phyloP scores from a whole-genome alignment of 2,888 invertebrate species.

The Rambutsinella grinnellia region DNA sequence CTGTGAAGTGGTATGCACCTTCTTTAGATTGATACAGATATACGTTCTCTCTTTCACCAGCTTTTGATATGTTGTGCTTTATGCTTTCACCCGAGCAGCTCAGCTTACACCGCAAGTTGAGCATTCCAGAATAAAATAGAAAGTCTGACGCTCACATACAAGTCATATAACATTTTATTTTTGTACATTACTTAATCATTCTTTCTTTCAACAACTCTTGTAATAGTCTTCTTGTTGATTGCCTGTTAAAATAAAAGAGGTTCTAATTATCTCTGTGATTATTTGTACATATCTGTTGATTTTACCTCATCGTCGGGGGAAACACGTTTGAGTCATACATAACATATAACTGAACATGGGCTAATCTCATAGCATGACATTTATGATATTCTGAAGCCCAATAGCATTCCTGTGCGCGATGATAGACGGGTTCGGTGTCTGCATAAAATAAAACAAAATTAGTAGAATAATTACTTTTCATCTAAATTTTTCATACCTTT shows the following conservation, averaged over 20 bases:
- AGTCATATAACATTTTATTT: too few species aligned
- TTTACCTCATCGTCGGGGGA: constrained; percentile 81
- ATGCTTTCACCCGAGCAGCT: too few species aligned
- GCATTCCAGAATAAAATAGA: too few species aligned
- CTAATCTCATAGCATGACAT: constrained; percentile 80
- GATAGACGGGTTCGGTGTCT: constrained; percentile 45
- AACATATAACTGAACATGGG: constrained; percentile 79
- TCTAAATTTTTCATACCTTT: constrained; percentile 36
- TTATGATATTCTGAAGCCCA: constrained; percentile 91
- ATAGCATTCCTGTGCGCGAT: constrained; percentile 77
- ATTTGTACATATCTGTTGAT: too few species aligned
- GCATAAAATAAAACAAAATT: neutral
- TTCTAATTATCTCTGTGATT: neutral
- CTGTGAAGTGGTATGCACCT: too few species aligned
- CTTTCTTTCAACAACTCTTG: constrained; percentile 53
- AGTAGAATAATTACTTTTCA: neutral
- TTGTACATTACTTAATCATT: constrained; percentile 41
- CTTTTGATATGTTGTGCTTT: too few species aligned
- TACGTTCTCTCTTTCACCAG: too few species aligned
- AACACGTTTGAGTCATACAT: constrained; percentile 82
- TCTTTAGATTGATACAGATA: too few species aligned
- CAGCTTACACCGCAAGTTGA: too few species aligned
- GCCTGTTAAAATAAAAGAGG: constrained; percentile 25
- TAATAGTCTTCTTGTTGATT: constrained; percentile 45
- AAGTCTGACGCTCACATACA: too few species aligned